These are phyloP conservation scores for Lepidothrix coronata DNA, from an alignment of 2,113 vertebrate species.

Conservation along the genomic window DNA sequence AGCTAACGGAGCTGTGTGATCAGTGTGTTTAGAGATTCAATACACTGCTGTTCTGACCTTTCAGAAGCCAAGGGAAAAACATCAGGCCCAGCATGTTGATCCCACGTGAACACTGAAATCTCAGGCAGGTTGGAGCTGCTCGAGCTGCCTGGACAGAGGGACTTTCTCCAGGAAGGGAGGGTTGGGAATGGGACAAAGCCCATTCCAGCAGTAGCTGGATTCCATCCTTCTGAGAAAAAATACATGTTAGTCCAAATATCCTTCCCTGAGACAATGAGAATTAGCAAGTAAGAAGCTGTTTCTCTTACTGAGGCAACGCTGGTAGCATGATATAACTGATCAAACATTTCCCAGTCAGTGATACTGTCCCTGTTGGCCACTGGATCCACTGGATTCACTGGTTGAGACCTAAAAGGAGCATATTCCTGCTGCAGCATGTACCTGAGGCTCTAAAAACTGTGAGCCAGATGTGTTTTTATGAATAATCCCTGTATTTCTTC, in stretches of 20 bases:
- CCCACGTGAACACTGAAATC: background rate
- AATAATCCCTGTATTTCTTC: background rate
- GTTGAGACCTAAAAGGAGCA: background rate
- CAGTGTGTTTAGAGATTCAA: conserved; percentile 64
- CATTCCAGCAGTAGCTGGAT: background rate
- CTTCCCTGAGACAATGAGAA: background rate
- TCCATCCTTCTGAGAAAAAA: background rate
- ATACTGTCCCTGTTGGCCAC: background rate
- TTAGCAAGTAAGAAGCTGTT: background rate
- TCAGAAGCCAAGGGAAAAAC: conserved; percentile 44
- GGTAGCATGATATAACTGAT: background rate
- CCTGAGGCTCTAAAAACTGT: background rate
- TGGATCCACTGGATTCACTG: background rate
- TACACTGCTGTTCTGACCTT: conserved; percentile 50
- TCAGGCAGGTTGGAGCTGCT: conserved; percentile 1
- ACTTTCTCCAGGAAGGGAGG: background rate
- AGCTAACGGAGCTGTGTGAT: conserved; percentile 50
- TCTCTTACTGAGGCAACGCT: background rate
- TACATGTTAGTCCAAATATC: background rate
- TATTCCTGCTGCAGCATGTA: background rate
- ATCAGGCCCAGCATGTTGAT: conserved; percentile 27
- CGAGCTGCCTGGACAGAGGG: background rate
- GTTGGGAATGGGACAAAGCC: background rate
- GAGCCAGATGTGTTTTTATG: background rate
- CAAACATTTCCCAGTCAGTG: background rate